phyloP scores from a whole-genome alignment of 1,140 invertebrate genomes.

The Ceratosolen fusciceps region DNA sequence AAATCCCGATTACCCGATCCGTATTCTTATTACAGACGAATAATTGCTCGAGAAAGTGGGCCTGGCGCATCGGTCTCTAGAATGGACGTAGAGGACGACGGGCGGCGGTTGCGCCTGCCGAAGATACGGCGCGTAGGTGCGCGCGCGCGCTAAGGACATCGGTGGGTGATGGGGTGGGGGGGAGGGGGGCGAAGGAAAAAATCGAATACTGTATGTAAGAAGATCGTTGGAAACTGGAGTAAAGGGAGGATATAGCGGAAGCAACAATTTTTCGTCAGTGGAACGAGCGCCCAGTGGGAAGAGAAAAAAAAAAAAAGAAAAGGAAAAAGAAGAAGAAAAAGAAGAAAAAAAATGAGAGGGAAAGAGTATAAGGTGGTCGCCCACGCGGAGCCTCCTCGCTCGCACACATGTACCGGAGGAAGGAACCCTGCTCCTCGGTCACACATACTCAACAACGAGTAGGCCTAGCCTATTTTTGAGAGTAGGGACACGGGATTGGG shows the following conservation, averaged over 20 bases:
- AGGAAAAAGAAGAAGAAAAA: neutral
- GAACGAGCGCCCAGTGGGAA: constrained; percentile 41
- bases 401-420: constrained; percentile 46
- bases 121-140: neutral
- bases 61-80: neutral
- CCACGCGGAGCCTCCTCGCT: constrained; percentile 49
- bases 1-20: too few species aligned
- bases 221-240: constrained; percentile 47
- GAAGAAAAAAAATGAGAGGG: neutral
- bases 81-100: too few species aligned
- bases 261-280: constrained; percentile 47
- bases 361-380: constrained; percentile 44
- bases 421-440: constrained; percentile 7
- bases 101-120: neutral
- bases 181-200: neutral
- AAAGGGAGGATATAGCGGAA: constrained; percentile 45
- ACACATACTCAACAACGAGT: neutral
- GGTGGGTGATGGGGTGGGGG: too few species aligned
- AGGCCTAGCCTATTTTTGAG: constrained; percentile 67
- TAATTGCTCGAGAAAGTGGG: neutral
- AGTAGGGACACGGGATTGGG: constrained; percentile 49
- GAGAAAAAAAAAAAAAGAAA: constrained; percentile 33
- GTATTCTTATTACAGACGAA: too few species aligned
- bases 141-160: neutral
- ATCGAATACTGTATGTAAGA: constrained; percentile 36